Base-by-base conservation (phyloP, 1,140 invertebrate species). In the Medauroidea extradentata region DNA sequence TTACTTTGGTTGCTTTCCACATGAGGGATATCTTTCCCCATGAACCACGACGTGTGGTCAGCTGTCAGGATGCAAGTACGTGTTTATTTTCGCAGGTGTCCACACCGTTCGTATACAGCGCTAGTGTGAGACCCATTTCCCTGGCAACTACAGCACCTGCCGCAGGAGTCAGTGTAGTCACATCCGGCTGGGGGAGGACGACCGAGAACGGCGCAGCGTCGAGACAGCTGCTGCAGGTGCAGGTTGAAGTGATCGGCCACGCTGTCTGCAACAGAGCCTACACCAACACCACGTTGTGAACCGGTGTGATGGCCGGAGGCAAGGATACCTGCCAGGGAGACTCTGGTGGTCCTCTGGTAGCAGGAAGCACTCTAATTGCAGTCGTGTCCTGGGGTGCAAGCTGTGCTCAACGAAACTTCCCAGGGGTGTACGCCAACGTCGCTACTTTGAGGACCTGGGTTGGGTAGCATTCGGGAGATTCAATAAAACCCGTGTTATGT, bases 401-500 rank as follows among this genome's bases (percentile, higher is more conserved):
- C n/a, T 80, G 79, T 59, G 79, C 73, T 1, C 64, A 77, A 46
- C 76, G 81, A 0, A 65, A 69, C 1, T 80, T 81, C 65, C 88
- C 89, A 0, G 89, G 89, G 9, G 85, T 91, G 56, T 90, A 86
- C 69, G 81, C 84, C 1, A 80, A 86, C 39, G 81, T 91, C 13
- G 67, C 81, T 1, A 71, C 75, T 43, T 84, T 84, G 62, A 74
- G 78, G 13, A 67, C 73, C 41, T 91, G 75, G 75, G 81, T 85
- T 59, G 63, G 64, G 4, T 14, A 44, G 27, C 3, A 44, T 11
- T 18, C 54, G 13, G 54, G 42, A 55, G 84, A n/a, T n/a, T n/a
- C n/a, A n/a, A n/a, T n/a, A n/a, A n/a, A n/a, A n/a, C n/a, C n/a
- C n/a, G n/a, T n/a, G n/a, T n/a, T n/a, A n/a, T n/a, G n/a, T n/a